Conservation (phyloP, 1,140 invertebrate genomes). For the Caenorhabditis inopinata region DNA sequence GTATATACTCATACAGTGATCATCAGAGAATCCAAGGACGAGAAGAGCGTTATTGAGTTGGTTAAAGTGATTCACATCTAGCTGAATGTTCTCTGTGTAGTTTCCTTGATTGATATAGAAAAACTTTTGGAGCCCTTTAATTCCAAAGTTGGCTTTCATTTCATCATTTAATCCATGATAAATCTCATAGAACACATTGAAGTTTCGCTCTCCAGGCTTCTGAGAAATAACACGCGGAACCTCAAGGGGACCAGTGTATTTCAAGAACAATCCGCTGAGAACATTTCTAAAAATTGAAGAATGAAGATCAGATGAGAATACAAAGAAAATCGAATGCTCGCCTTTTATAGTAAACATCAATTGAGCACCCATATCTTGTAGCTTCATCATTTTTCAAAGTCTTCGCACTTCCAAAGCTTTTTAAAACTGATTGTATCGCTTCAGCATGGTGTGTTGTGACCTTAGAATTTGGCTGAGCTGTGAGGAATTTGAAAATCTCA, state of each 20-base stretch:
- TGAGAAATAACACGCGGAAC: background rate
- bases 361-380: slow-evolving; percentile 37
- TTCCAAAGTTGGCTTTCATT: background rate
- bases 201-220: slow-evolving; percentile 41
- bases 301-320: background rate
- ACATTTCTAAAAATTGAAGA: slow-evolving; percentile 2
- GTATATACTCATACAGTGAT: slow-evolving; percentile 32
- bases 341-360: slow-evolving; percentile 39
- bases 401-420: slow-evolving; percentile 37
- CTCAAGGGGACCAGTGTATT: slow-evolving; percentile 27
- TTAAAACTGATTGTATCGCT: background rate
- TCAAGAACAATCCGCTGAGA: slow-evolving; percentile 20
- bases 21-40: slow-evolving; percentile 37
- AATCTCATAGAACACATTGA: slow-evolving; percentile 42
- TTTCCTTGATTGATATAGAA: slow-evolving; percentile 45
- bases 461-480: slow-evolving; percentile 17
- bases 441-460: background rate
- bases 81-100: background rate
- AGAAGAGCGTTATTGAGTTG: slow-evolving; percentile 7
- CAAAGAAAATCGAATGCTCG: background rate
- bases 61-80: background rate
- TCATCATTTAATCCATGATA: slow-evolving; percentile 19
- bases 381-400: slow-evolving; percentile 42
- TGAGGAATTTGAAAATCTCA: slow-evolving; percentile 6
- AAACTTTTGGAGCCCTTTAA: slow-evolving; percentile 37